Evolutionary conservation across 2,888 invertebrate genomes (phyloP).

Genomic region (Automeris io): DNA sequence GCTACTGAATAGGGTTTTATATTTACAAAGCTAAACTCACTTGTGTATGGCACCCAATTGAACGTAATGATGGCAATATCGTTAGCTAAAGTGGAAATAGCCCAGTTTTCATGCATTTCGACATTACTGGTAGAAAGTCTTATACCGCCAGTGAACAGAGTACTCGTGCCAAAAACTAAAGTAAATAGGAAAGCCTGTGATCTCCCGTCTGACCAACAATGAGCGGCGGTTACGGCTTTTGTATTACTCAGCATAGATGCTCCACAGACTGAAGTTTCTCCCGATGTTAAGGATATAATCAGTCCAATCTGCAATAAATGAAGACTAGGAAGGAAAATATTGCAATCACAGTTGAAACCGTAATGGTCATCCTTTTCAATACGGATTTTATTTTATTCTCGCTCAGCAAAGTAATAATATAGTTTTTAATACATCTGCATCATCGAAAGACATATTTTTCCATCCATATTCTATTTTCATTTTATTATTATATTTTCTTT

Average conservation of each 20-base stretch:
- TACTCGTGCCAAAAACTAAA: slow-evolving; percentile 19
- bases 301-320: slow-evolving; percentile 19
- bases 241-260: slow-evolving; percentile 20
- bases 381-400: no score
- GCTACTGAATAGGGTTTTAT: no score
- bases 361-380: no score
- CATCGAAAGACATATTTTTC: no score
- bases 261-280: slow-evolving; percentile 21
- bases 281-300: slow-evolving; percentile 16
- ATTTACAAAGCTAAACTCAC: slow-evolving; percentile 18
- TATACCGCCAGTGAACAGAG: slow-evolving; percentile 24
- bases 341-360: no score
- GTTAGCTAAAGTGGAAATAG: slow-evolving; percentile 14
- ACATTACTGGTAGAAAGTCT: slow-evolving; percentile 18
- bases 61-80: slow-evolving; percentile 27
- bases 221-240: slow-evolving; percentile 1
- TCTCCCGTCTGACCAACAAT: slow-evolving; percentile 28
- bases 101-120: slow-evolving; percentile 20
- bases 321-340: no score
- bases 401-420: no score
- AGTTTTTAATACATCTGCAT: no score
- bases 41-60: slow-evolving; percentile 14
- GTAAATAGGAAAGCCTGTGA: slow-evolving; percentile 11
- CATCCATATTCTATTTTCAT: no score
- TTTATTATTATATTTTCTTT: no score